Conservation (phyloP, 2,797 vertebrate species). For the Hephaestus fuliginosus region DNA sequence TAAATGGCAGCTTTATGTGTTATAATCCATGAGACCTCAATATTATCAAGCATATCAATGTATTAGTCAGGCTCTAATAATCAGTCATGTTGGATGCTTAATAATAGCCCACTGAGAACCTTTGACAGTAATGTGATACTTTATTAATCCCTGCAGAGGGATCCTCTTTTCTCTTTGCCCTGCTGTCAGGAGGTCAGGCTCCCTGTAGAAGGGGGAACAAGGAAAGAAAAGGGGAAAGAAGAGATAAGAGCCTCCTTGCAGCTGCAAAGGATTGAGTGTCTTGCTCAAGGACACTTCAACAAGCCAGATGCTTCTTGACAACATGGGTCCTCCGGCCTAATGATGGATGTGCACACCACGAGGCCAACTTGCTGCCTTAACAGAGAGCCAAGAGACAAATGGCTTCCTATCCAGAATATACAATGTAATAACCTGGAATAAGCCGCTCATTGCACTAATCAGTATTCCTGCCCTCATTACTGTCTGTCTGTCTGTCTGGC, state of each 20-base stretch:
- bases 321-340: neutral
- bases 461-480: constrained; percentile 50
- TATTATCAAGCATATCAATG: neutral
- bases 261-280: constrained; percentile 6
- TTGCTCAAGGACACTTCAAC: constrained; percentile 47
- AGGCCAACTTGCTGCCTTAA: constrained; percentile 10
- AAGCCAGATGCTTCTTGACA: neutral
- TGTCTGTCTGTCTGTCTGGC: neutral
- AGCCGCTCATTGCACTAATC: constrained; percentile 29
- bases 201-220: neutral
- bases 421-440: constrained; percentile 43
- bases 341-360: neutral
- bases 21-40: neutral
- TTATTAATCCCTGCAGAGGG: constrained; percentile 48
- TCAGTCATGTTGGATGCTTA: constrained; percentile 14
- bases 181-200: constrained; percentile 25
- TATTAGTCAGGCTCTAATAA: neutral
- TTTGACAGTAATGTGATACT: constrained; percentile 33
- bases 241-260: constrained; percentile 7
- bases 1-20: too few species aligned
- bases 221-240: neutral
- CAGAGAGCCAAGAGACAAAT: constrained; percentile 27
- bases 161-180: constrained; percentile 40
- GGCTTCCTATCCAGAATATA: neutral
- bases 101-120: constrained; percentile 31